These are phyloP conservation scores for Atrina japonica DNA, from an alignment of 2,888 invertebrate genomes.

Conservation along the genomic window DNA sequence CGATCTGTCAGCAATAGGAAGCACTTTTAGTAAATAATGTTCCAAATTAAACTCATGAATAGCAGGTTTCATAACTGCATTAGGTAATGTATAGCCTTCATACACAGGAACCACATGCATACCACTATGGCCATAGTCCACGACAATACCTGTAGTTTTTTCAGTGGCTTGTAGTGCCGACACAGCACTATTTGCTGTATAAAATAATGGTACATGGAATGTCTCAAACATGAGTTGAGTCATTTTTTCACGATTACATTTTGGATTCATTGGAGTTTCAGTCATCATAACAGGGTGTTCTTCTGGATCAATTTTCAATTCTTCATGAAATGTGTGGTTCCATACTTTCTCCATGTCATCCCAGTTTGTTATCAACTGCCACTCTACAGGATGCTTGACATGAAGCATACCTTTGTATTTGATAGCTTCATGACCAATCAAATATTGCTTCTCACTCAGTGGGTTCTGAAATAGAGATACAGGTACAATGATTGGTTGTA, in stretches of 20 bases:
- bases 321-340: conserved; percentile 75
- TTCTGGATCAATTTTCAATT: conserved; percentile 82
- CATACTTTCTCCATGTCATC: conserved; percentile 77
- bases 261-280: conserved; percentile 93
- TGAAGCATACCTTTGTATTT: conserved; percentile 62
- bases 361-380: conserved; percentile 75
- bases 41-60: not conserved
- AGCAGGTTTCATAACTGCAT: not conserved
- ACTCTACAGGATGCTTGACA: conserved; percentile 74
- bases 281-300: conserved; percentile 93
- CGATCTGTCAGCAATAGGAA: not conserved
- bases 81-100: conserved; percentile 36
- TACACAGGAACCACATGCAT: conserved; percentile 92
- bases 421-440: too few relatives aligned
- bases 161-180: conserved; percentile 95
- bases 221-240: conserved; percentile 33
- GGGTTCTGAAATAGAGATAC: too few relatives aligned
- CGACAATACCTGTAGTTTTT: conserved; percentile 96
- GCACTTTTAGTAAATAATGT: conserved; percentile 2
- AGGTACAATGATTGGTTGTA: too few relatives aligned
- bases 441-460: too few relatives aligned
- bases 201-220: conserved; percentile 95
- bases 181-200: conserved; percentile 95
- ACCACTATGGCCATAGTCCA: conserved; percentile 97
- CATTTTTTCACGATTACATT: conserved; percentile 91